Evolutionary conservation across 2,113 vertebrate species (phyloP).

Genomic region (Hydropotes inermis): DNA sequence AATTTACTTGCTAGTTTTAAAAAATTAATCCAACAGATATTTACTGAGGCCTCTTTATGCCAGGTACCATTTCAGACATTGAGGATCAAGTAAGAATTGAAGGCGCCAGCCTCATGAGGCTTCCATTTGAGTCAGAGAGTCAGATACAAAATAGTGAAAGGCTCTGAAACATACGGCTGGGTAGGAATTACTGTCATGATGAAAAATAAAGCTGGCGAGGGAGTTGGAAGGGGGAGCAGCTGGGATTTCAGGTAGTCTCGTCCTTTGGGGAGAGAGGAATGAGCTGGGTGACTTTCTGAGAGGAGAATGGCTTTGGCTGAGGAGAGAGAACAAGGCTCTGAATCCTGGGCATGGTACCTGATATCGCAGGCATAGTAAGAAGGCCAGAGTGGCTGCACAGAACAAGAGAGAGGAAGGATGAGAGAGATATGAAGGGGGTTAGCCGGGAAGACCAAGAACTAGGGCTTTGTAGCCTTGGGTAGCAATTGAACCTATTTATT

Average conservation of each 20-base stretch:
- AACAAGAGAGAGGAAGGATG: background rate
- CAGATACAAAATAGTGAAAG: background rate
- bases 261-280: background rate
- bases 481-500: background rate
- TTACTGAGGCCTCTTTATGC: background rate
- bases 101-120: background rate
- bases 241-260: background rate
- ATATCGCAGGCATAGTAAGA: background rate
- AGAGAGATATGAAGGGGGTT: too few species aligned
- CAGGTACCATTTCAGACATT: background rate
- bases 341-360: background rate
- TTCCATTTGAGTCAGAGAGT: background rate
- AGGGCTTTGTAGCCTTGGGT: background rate
- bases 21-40: background rate
- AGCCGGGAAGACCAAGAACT: background rate
- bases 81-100: background rate
- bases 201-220: background rate
- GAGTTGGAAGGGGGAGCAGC: background rate
- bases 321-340: background rate
- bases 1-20: background rate
- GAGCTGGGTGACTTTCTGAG: background rate
- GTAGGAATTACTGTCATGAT: background rate
- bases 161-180: background rate
- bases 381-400: background rate
- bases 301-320: background rate